These are phyloP conservation scores for Patella caerulea DNA, from an alignment of 2,888 invertebrate genomes.

Conservation along the genomic window DNA sequence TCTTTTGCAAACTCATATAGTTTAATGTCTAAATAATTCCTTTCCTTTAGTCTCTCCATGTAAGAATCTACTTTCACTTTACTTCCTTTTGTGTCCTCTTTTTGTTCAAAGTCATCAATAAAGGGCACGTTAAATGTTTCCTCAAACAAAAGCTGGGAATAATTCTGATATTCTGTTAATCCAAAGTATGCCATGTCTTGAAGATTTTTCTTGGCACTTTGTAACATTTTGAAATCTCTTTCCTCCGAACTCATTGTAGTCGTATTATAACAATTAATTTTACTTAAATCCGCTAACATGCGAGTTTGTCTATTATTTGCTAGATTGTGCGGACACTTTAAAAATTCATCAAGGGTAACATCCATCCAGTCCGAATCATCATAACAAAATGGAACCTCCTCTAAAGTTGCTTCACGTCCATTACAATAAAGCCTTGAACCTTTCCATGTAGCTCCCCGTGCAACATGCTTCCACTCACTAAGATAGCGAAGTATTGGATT, in stretches of 20 bases:
- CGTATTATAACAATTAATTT: slow-evolving; percentile 93
- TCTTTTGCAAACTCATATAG: slow-evolving; percentile 93
- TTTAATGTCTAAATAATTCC: slow-evolving; percentile 92
- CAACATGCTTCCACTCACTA: slow-evolving; percentile 97
- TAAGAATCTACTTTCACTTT: slow-evolving; percentile 84
- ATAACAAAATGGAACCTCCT: slow-evolving; percentile 82
- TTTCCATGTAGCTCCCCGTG: slow-evolving; percentile 96
- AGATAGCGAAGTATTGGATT: slow-evolving; percentile 94
- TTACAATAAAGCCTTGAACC: slow-evolving; percentile 79
- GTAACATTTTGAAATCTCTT: slow-evolving; percentile 80
- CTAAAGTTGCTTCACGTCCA: slow-evolving; percentile 81
- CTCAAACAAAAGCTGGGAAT: slow-evolving; percentile 71
- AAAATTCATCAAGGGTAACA: slow-evolving; percentile 91
- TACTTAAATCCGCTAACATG: slow-evolving; percentile 95
- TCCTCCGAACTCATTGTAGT: slow-evolving; percentile 48
- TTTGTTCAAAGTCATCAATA: slow-evolving; percentile 81
- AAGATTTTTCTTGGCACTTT: slow-evolving; percentile 95
- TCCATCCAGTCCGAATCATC: slow-evolving; percentile 80
- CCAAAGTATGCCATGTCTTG: slow-evolving; percentile 96
- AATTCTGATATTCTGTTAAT: slow-evolving; percentile 92
- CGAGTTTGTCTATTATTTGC: slow-evolving; percentile 96
- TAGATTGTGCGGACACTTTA: slow-evolving; percentile 91
- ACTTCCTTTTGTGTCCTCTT: slow-evolving; percentile 89
- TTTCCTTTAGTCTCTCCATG: slow-evolving; percentile 80
- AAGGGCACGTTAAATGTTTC: slow-evolving; percentile 64